These are phyloP conservation scores for Sphyrna mokarran DNA, from an alignment of 2,113 vertebrate species.

Conservation along the genomic window DNA sequence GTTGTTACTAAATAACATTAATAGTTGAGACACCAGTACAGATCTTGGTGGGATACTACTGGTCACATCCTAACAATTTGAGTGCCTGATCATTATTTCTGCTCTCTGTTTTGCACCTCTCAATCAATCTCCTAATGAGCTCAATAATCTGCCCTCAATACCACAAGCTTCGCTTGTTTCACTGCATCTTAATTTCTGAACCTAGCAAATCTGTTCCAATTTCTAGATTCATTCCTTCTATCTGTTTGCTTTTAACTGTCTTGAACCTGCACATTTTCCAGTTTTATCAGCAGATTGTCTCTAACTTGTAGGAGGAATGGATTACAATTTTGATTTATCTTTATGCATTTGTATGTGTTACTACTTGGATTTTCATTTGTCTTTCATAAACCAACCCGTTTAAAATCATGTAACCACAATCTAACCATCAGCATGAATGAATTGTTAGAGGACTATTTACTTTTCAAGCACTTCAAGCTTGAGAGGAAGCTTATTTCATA, in stretches of 20 bases:
- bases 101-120: neutral
- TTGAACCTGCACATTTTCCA: neutral
- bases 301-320: neutral
- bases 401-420: neutral
- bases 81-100: neutral
- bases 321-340: neutral
- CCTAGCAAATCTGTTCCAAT: neutral
- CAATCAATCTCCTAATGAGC: neutral
- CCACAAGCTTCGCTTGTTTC: neutral
- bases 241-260: neutral
- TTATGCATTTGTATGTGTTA: neutral
- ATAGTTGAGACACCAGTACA: neutral
- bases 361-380: neutral
- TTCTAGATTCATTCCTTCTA: neutral
- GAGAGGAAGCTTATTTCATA: neutral
- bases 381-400: neutral
- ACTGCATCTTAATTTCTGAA: neutral
- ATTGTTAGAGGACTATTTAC: neutral
- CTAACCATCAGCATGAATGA: neutral
- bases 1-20: neutral
- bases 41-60: neutral
- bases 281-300: neutral
- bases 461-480: neutral
- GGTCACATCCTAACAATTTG: neutral
- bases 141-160: neutral